A percentile compares a stretch with the other conserved stretches of the same genome.
Evolutionary conservation across 2,113 vertebrate species (phyloP).

Genomic region (Pomatorhinus ruficollis): DNA sequence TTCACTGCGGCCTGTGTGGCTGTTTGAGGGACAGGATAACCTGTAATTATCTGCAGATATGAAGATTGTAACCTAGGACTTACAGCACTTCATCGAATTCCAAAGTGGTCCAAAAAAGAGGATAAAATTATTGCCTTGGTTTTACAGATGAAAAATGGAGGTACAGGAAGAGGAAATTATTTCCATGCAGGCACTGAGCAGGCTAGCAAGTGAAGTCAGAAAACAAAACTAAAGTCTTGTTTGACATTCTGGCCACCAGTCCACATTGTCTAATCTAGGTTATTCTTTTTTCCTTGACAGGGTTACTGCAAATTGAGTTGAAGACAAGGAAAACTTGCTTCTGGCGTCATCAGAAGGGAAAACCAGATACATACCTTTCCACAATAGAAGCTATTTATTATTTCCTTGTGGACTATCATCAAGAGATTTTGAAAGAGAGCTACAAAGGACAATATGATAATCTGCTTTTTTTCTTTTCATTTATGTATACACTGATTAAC

Average conservation of each 20-base stretch:
- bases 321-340: constrained; percentile 94
- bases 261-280: not conserved
- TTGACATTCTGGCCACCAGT: not conserved
- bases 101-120: not conserved
- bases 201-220: not conserved
- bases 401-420: constrained; percentile 92
- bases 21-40: not conserved
- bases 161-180: not conserved
- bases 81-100: not conserved
- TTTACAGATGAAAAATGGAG: not conserved
- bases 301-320: constrained; percentile 90
- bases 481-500: constrained; percentile 88
- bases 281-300: constrained; percentile 64
- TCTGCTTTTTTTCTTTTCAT: constrained; percentile 95
- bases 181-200: not conserved
- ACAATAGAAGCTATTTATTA: constrained; percentile 98
- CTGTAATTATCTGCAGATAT: not conserved
- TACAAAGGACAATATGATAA: constrained; percentile 95
- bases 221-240: not conserved
- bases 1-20: not conserved
- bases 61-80: not conserved
- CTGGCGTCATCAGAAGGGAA: constrained; percentile 95
- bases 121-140: not conserved
- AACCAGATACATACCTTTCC: constrained; percentile 92
- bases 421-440: constrained; percentile 78